A percentile compares a stretch with the other conserved stretches of the same genome.
These are phyloP conservation scores for Copsychus sechellarum DNA, from an alignment of 2,113 vertebrate genomes.

Conservation along the genomic window DNA sequence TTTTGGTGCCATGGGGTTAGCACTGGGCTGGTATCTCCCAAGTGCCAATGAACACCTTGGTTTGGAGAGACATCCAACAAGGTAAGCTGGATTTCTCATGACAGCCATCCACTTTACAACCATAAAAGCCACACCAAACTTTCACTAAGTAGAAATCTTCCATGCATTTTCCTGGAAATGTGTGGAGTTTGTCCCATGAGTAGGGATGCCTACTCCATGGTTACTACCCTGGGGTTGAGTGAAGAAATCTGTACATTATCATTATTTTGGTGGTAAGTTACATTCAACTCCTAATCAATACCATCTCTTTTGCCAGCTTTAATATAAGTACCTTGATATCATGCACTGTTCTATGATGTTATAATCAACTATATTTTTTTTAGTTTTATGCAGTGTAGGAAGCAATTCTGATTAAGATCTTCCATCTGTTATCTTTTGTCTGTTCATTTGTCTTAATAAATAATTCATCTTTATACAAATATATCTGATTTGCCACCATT, in stretches of 20 bases:
- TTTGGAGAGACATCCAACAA: neutral
- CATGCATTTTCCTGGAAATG: rapidly evolving
- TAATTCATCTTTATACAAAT: neutral
- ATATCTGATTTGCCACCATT: neutral
- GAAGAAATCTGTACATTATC: neutral
- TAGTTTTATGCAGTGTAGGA: neutral
- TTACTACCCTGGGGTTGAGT: neutral
- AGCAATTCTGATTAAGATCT: neutral
- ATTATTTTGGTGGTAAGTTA: neutral
- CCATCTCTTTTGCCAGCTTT: neutral
- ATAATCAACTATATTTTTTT: neutral
- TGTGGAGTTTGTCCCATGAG: too few species aligned
- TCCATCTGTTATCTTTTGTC: neutral
- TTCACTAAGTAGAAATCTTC: neutral
- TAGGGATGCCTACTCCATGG: neutral
- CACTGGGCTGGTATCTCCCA: neutral
- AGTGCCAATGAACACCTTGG: neutral
- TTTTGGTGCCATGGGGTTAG: neutral
- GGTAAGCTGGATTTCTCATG: neutral
- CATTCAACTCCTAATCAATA: neutral
- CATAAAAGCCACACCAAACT: neutral
- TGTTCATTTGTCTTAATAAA: neutral
- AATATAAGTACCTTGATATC: neutral
- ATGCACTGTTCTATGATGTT: neutral
- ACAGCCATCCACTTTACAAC: neutral